phyloP scores from a whole-genome alignment of 2,888 invertebrate species.

The Balanococcus diminutus region DNA sequence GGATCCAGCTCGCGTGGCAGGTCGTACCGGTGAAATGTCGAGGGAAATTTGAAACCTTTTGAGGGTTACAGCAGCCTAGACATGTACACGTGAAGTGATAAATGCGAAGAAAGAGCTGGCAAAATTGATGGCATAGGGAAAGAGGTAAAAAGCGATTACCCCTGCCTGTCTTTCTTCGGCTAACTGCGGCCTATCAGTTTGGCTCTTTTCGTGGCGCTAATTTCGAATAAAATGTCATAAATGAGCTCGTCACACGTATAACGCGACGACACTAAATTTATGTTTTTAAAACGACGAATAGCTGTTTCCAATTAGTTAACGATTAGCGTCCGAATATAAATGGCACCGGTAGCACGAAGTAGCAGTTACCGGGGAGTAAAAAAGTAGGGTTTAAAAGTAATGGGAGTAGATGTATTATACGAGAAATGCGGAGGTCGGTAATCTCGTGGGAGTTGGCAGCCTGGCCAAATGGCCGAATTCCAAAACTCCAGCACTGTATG shows the following conservation, averaged over 20 bases:
- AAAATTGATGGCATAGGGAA: neutral
- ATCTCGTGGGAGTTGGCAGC: conserved; percentile 55
- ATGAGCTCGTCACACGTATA: conserved; percentile 9
- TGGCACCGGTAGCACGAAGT: conserved; percentile 49
- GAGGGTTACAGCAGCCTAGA: neutral
- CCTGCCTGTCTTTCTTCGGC: neutral
- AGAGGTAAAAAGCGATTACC: neutral
- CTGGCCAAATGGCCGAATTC: conserved; percentile 55
- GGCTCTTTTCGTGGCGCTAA: conserved; percentile 7
- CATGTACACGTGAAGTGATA: neutral
- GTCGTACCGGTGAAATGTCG: conserved; percentile 24
- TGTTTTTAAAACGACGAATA: conserved; percentile 48
- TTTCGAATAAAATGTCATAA: conserved; percentile 10
- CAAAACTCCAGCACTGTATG: conserved; percentile 38
- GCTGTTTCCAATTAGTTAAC: conserved; percentile 54
- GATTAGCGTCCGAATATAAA: conserved; percentile 52
- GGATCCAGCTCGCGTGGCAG: neutral
- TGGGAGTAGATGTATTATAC: conserved; percentile 9
- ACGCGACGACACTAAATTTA: conserved; percentile 48
- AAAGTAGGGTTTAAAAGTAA: neutral
- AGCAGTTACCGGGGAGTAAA: neutral
- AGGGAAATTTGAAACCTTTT: conserved; percentile 30
- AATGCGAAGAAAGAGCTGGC: neutral
- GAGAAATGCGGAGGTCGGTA: conserved; percentile 46
- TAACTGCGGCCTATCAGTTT: neutral